A percentile compares a stretch with the other conserved stretches of the same genome.
Conservation (phyloP, 2,888 invertebrate genomes). For the Criorhina ranunculi region DNA sequence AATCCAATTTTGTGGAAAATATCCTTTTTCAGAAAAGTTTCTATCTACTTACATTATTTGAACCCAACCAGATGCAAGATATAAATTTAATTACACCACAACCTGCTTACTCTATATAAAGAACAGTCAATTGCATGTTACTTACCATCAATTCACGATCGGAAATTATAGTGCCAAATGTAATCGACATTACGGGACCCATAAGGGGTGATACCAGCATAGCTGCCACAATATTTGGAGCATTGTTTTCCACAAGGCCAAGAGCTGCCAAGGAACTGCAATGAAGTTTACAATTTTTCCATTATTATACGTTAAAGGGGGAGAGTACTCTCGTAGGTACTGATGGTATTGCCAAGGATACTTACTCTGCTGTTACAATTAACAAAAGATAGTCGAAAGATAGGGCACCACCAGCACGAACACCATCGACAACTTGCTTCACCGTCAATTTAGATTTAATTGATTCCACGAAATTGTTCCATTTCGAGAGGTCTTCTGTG, state of each 20-base stretch:
- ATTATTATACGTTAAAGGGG: slow-evolving; percentile 8
- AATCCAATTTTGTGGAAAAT: slow-evolving; percentile 2
- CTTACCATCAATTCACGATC: slow-evolving; percentile 87
- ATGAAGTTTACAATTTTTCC: slow-evolving; percentile 64
- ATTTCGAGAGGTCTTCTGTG: slow-evolving; percentile 86
- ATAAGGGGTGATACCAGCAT: slow-evolving; percentile 91
- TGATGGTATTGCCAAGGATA: slow-evolving; percentile 72
- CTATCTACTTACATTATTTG: neutral
- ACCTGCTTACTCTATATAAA: neutral
- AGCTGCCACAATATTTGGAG: slow-evolving; percentile 91
- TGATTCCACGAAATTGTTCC: slow-evolving; percentile 90
- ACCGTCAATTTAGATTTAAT: slow-evolving; percentile 92
- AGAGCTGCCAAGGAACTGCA: slow-evolving; percentile 92
- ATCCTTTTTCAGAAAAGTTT: neutral
- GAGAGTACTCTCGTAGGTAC: neutral
- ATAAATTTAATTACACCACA: slow-evolving; percentile 11
- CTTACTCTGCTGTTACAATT: slow-evolving; percentile 93
- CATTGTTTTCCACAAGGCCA: slow-evolving; percentile 92
- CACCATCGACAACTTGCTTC: slow-evolving; percentile 93
- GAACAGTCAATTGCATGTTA: slow-evolving; percentile 56
- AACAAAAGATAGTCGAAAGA: slow-evolving; percentile 93
- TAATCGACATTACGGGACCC: slow-evolving; percentile 95
- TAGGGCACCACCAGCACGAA: slow-evolving; percentile 89
- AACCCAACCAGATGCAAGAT: neutral
- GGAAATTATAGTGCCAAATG: slow-evolving; percentile 92